phyloP scores from a whole-genome alignment of 2,888 invertebrate genomes.

The Sclerodermus sp. region DNA sequence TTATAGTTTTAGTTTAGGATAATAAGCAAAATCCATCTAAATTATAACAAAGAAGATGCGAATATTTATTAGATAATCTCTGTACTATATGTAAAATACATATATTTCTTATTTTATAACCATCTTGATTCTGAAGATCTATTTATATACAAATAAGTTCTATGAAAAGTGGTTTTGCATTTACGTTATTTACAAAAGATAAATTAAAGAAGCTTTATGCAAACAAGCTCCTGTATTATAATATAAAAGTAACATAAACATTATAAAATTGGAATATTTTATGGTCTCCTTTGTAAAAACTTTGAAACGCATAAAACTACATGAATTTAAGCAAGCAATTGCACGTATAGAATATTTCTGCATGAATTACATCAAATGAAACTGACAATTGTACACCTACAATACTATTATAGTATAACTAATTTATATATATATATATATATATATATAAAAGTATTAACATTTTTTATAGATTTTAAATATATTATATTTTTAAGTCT shows the following conservation, averaged over 20 bases:
- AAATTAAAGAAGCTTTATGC: slow-evolving; percentile 41
- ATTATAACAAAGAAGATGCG: too few relatives aligned
- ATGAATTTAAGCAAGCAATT: slow-evolving; percentile 61
- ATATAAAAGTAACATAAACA: neutral
- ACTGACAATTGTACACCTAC: too few relatives aligned
- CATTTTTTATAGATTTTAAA: too few relatives aligned
- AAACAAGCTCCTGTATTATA: slow-evolving; percentile 59
- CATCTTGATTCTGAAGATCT: slow-evolving; percentile 15
- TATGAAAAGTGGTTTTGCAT: slow-evolving; percentile 62
- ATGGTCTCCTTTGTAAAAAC: slow-evolving; percentile 52
- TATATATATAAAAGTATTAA: neutral
- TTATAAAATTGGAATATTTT: neutral
- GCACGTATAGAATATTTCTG: slow-evolving; percentile 62
- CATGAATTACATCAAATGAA: slow-evolving; percentile 26
- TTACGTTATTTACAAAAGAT: slow-evolving; percentile 58
- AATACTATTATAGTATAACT: too few relatives aligned
- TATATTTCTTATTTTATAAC: slow-evolving; percentile 1
- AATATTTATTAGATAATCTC: too few relatives aligned
- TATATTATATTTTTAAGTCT: too few relatives aligned
- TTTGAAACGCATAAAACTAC: slow-evolving; percentile 59
- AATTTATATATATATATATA: too few relatives aligned
- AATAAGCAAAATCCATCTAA: too few relatives aligned
- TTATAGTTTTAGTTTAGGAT: too few relatives aligned
- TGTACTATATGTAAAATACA: slow-evolving; percentile 1
- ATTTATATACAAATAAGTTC: slow-evolving; percentile 45